Conservation (phyloP, 1,140 invertebrate genomes). For the Ostrea edulis region DNA sequence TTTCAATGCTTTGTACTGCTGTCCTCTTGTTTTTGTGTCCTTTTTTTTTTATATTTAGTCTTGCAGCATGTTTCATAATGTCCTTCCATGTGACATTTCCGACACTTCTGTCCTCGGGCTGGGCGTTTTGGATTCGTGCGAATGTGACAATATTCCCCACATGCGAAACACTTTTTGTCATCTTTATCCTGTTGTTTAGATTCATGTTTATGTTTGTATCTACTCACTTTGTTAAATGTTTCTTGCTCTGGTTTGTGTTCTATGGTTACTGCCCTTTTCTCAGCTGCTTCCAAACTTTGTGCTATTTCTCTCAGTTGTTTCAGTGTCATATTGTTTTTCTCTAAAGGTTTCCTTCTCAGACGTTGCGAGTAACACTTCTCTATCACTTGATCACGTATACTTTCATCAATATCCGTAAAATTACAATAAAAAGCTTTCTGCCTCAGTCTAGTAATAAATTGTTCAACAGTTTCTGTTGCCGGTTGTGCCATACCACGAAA, state of each 20-base stretch:
- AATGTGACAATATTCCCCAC: conserved; percentile 43
- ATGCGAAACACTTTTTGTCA: conserved; percentile 41
- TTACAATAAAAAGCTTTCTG: conserved; percentile 55
- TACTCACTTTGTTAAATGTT: conserved; percentile 19
- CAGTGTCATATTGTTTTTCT: conserved; percentile 47
- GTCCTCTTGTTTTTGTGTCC: not conserved
- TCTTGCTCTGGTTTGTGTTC: conserved; percentile 39
- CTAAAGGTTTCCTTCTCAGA: conserved; percentile 53
- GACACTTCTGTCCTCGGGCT: conserved; percentile 41
- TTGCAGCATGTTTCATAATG: conserved; percentile 51
- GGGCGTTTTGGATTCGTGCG: conserved; percentile 41
- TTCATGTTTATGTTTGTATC: not conserved
- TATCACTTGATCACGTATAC: conserved; percentile 58
- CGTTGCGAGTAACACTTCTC: conserved; percentile 54
- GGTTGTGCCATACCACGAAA: conserved; percentile 44
- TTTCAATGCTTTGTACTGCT: not conserved
- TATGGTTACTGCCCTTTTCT: conserved; percentile 52
- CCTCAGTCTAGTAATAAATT: conserved; percentile 53
- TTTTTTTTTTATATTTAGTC: conserved; percentile 30
- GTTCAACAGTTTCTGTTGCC: conserved; percentile 50
- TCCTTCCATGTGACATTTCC: conserved; percentile 40
- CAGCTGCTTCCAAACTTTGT: conserved; percentile 45
- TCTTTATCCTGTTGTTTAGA: not conserved
- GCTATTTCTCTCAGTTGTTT: conserved; percentile 48
- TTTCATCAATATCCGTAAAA: conserved; percentile 51